Conservation (phyloP, 2,797 vertebrate genomes). For the Furcifer pardalis region DNA sequence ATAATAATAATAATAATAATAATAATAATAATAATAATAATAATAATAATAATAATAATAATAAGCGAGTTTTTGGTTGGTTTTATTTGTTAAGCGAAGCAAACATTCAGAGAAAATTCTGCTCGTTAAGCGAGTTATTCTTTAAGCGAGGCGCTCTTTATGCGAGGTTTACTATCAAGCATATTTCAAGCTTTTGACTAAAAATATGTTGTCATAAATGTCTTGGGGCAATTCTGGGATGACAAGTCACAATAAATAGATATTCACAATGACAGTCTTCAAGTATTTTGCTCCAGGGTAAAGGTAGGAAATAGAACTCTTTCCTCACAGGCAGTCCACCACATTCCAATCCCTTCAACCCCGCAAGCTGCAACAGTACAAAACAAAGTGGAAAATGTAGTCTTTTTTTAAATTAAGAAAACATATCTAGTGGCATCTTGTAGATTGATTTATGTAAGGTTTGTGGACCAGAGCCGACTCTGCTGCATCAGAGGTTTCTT, state of each 20-base stretch:
- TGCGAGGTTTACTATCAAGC: neutral
- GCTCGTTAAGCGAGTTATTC: too few species aligned
- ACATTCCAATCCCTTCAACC: neutral
- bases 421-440: neutral
- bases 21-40: too few species aligned
- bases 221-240: neutral
- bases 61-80: too few species aligned
- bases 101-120: too few species aligned
- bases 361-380: fast-evolving
- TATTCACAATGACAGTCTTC: neutral
- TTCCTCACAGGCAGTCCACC: neutral
- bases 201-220: neutral
- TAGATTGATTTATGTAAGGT: neutral
- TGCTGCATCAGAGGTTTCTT: neutral
- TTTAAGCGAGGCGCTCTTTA: too few species aligned
- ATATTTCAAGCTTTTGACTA: neutral
- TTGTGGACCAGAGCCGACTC: neutral
- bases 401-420: neutral
- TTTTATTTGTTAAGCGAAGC: too few species aligned
- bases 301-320: neutral
- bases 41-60: too few species aligned
- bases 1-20: too few species aligned
- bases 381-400: fast-evolving
- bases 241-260: neutral
- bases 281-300: neutral